These are phyloP conservation scores for Apodemus agrarius DNA, from an alignment of 2,797 vertebrate species.

Conservation along the genomic window DNA sequence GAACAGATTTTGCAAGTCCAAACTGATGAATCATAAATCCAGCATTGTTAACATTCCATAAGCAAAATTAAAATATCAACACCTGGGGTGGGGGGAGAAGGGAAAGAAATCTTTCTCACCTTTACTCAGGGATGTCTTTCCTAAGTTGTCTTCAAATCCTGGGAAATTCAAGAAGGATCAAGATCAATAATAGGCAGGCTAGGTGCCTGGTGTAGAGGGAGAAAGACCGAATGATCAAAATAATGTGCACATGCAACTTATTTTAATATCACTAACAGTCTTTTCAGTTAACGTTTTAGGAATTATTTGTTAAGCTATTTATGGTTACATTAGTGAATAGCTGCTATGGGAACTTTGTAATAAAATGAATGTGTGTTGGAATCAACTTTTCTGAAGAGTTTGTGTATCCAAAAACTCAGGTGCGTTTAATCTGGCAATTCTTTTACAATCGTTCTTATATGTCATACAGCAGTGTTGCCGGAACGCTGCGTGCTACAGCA, in stretches of 20 bases:
- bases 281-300: neutral
- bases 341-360: neutral
- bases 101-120: neutral
- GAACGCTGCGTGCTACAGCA: neutral
- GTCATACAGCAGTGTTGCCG: neutral
- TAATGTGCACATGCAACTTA: neutral
- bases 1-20: constrained; percentile 20
- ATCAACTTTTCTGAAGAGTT: neutral
- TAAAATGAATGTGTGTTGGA: neutral
- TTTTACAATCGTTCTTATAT: neutral
- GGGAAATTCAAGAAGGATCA: constrained; percentile 13
- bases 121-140: neutral
- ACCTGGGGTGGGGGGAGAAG: too few relatives aligned
- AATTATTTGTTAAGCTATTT: neutral
- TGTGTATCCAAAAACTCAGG: neutral
- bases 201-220: neutral
- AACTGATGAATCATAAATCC: neutral
- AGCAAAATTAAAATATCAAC: constrained; percentile 2
- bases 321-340: neutral
- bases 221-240: neutral
- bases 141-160: neutral
- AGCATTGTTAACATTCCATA: neutral
- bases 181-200: neutral
- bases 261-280: neutral
- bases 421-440: neutral